A percentile compares a stretch with the other conserved stretches of the same genome.
Conservation (phyloP, 2,888 invertebrate species). For the Exephanes ischioxanthus region DNA sequence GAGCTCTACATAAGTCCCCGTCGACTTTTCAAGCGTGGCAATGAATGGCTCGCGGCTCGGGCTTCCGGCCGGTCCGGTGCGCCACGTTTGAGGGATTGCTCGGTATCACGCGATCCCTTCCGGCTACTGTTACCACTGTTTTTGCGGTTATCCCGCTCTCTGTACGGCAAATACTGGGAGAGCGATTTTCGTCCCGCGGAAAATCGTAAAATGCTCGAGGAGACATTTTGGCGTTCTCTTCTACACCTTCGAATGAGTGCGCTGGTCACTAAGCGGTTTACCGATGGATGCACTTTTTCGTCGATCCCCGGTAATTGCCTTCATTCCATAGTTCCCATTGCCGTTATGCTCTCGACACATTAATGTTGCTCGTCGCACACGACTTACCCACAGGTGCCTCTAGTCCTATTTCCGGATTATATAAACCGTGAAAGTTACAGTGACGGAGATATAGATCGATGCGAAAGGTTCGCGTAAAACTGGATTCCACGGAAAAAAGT, state of each 20-base stretch:
- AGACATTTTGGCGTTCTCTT: slow-evolving; percentile 37
- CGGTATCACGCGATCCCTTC: slow-evolving; percentile 67
- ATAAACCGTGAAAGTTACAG: background rate
- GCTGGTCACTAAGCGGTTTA: background rate
- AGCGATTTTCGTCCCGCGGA: slow-evolving; percentile 31
- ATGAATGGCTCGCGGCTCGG: slow-evolving; percentile 68
- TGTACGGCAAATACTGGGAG: slow-evolving; percentile 2
- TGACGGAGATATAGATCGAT: background rate
- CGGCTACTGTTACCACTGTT: slow-evolving; percentile 42
- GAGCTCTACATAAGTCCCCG: slow-evolving; percentile 64
- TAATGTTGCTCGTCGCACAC: background rate
- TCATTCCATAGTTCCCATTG: background rate
- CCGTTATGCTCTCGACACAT: background rate
- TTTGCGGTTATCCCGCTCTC: slow-evolving; percentile 20
- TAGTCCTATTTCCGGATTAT: background rate
- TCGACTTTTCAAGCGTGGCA: slow-evolving; percentile 70
- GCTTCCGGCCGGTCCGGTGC: slow-evolving; percentile 62
- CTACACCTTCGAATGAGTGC: slow-evolving; percentile 35
- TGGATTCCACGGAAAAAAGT: background rate
- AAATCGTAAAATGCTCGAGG: slow-evolving; percentile 52
- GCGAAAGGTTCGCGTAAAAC: background rate
- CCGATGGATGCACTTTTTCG: background rate
- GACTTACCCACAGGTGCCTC: background rate
- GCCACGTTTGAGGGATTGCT: slow-evolving; percentile 66
- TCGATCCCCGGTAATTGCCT: background rate